Base-by-base conservation (phyloP, 2,888 invertebrate species). In the Epiblema foenella region DNA sequence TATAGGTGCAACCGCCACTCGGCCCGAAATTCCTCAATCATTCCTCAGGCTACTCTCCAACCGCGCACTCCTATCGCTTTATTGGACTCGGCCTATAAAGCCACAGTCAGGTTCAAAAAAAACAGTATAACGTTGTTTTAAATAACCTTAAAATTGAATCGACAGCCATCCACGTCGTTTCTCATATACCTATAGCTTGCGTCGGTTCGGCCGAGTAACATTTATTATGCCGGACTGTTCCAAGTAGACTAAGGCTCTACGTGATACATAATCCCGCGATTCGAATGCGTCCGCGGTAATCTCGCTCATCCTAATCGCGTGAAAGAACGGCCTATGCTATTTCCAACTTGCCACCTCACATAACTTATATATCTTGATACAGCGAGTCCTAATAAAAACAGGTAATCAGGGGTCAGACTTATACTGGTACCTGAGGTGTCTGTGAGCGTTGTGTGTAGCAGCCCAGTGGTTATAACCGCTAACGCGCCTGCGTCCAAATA, bases 261-360 rank as follows among this genome's bases (percentile, higher is more conserved):
- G 3, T 37, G 17, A 15, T 12, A n/a, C 46, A n/a, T 62, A 62
- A 62, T 62, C 49, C 12, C 17, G 9, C 49, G 12, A 62, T 62
- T 62, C 49, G 18, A 33, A 62, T 62, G 62, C 62, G 62, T 12
- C 49, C 51, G 49, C 2, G 12, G 29, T 11, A 17, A n/a, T 8
- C 33, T 62, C 62, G 62, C 62, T 62, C 62, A 62, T 51, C 51
- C 49, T 33, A 62, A 62, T 51, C 62, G 62, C 17, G 18, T 33
- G 33, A 62, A 62, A 62, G 15, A 51, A 62, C 4, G 49, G 29
- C 60, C 46, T 42, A 42, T 59, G 60, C 24, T n/a, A 29, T 60
- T 46, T 42, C 42, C n/a, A 46, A 46, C 46, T 46, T 46, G 46
- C 33, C 46, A n/a, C 46, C n/a, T n/a, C 15, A 46, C 8, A 46